A percentile compares a stretch with the other conserved stretches of the same genome.
These are phyloP conservation scores for Bombus impatiens DNA, from an alignment of 1,140 invertebrate genomes.

Conservation along the genomic window DNA sequence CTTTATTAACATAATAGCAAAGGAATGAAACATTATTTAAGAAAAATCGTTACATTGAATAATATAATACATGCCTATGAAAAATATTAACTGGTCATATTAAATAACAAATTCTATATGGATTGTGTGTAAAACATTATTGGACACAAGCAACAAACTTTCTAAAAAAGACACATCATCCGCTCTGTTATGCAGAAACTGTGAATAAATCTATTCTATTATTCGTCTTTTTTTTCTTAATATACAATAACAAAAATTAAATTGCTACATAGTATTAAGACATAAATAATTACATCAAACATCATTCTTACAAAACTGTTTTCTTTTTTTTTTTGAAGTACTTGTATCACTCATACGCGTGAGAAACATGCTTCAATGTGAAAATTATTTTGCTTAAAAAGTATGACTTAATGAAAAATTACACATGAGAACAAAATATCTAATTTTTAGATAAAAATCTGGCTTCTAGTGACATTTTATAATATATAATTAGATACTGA, in stretches of 20 bases:
- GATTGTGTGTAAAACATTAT: neutral
- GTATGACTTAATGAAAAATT: slow-evolving; percentile 39
- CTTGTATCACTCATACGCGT: slow-evolving; percentile 33
- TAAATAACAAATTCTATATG: neutral
- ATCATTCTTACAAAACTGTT: slow-evolving; percentile 51
- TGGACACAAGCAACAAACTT: neutral
- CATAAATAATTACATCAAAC: slow-evolving; percentile 53
- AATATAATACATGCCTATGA: slow-evolving; percentile 25
- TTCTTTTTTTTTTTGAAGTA: slow-evolving; percentile 5
- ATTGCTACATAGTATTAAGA: slow-evolving; percentile 40
- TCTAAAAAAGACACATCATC: neutral
- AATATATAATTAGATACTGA: slow-evolving; percentile 57
- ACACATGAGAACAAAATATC: neutral
- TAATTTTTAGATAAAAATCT: slow-evolving; percentile 40
- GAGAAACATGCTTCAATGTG: slow-evolving; percentile 38
- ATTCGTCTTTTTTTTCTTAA: neutral
- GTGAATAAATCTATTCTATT: slow-evolving; percentile 44
- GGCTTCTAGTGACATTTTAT: slow-evolving; percentile 58
- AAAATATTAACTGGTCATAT: slow-evolving; percentile 16
- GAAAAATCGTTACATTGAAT: slow-evolving; percentile 26
- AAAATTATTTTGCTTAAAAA: slow-evolving; percentile 45
- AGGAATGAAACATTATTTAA: slow-evolving; percentile 43
- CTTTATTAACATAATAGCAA: slow-evolving; percentile 43
- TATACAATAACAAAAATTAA: slow-evolving; percentile 42
- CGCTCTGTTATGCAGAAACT: slow-evolving; percentile 11